phyloP scores from a whole-genome alignment of 2,113 vertebrate genomes.

The Albula glossodonta region DNA sequence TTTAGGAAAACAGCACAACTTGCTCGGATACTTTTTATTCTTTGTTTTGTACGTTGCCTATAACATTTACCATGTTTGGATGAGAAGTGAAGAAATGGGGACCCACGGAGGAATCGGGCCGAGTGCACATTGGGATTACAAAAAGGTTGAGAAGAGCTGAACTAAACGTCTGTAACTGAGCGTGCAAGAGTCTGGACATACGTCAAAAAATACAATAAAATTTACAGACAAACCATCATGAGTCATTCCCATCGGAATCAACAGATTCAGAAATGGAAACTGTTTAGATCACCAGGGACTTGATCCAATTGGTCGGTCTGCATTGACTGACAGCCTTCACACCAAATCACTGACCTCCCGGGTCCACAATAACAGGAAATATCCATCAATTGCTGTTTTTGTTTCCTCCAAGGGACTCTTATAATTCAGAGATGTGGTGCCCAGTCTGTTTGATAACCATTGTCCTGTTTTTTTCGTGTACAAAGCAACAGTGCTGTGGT shows the following conservation, averaged over 20 bases:
- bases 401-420: background rate
- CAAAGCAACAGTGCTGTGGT: background rate
- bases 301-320: background rate
- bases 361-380: background rate
- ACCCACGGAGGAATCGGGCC: background rate
- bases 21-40: constrained; percentile 20
- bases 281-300: background rate
- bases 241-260: background rate
- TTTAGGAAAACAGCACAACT: background rate
- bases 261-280: background rate
- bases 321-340: background rate
- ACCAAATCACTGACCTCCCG: background rate
- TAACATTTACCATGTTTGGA: background rate
- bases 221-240: no score
- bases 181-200: background rate
- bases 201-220: background rate
- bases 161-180: background rate
- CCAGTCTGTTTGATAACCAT: background rate
- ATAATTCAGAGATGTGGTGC: background rate
- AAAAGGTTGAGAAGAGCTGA: background rate
- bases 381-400: background rate
- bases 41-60: background rate
- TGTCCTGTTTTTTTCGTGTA: background rate
- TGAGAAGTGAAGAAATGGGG: background rate
- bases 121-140: background rate